phyloP scores from a whole-genome alignment of 2,797 vertebrate genomes.

The Sphenodon punctatus region DNA sequence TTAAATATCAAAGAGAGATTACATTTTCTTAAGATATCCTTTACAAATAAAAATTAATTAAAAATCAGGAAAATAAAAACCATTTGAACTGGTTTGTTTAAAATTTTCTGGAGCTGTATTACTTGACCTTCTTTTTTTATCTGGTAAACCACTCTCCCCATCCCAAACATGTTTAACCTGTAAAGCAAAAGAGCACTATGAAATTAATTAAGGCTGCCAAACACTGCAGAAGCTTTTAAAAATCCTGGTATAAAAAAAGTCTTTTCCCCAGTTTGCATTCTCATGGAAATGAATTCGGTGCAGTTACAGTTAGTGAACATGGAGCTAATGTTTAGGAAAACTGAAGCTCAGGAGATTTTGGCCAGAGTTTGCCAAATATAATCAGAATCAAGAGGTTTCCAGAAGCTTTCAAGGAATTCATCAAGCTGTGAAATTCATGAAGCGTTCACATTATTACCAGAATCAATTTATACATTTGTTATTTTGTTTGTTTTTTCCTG shows the following conservation, averaged over 20 bases:
- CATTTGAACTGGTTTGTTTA: background rate
- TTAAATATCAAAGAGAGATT: background rate
- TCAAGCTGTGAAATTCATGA: background rate
- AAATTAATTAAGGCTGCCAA: background rate
- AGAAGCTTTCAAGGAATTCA: background rate
- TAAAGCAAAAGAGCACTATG: background rate
- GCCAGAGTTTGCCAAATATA: background rate
- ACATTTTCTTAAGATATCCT: background rate
- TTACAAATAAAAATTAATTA: background rate
- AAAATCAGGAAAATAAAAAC: background rate
- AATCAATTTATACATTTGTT: background rate
- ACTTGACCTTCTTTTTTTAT: background rate
- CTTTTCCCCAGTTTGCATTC: background rate
- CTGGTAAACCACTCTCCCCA: background rate
- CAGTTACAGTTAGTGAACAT: background rate
- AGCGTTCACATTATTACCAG: background rate
- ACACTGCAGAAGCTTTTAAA: background rate
- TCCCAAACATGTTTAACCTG: background rate
- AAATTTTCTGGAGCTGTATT: background rate
- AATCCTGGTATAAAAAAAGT: background rate
- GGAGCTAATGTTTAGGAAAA: background rate
- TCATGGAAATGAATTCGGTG: background rate
- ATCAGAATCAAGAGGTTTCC: conserved; percentile 1
- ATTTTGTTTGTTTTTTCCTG: background rate
- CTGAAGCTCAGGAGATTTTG: background rate